Base-by-base conservation (phyloP, 2,797 vertebrate genomes). In the Rousettus madagascariensis region DNA sequence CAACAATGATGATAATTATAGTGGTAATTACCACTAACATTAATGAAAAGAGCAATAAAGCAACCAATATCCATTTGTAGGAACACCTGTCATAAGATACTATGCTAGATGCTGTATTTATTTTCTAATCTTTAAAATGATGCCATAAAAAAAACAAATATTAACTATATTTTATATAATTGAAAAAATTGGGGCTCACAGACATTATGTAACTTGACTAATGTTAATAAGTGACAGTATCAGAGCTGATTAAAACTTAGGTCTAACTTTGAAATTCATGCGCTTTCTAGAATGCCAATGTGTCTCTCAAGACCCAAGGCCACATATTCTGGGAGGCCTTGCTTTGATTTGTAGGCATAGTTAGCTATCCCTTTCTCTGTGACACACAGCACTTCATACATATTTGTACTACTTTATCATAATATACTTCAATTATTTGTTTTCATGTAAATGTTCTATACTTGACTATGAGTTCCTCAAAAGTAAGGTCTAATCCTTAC, bases 21-120 rank as follows among this genome's bases (percentile, higher is more conserved):
- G 26, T 55, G 12, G 36, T 53, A 94, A 86, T 53, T 51, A 66
- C 86, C 43, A 72, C 65, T 15, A 87, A 51, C 33, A 80, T 38
- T 90, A 86, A 86, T 33, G 43, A 75, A 91, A 92, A 71, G 43
- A 92, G 77, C 24, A 78, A 84, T 57, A 80, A 63, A 83, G 71
- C 36, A 74, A 82, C 38, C 38, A 94, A 38, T 68, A 90, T 30
- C 30, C 30, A n/a, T 24, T 80, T 80, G 74, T 46, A 71, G 38
- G 26, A 80, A 89, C 22, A 30, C 7, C 28, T 59, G 9, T 46
- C 66, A 78, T 33, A 83, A 94, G 8, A 55, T 33, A 92, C 51
- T 61, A 63, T 30, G 79, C 3, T 30, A 96, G 55, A 88, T 36
- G 20, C 24, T 49, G 63, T 59, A 77, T 24, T 91, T 82, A 55